Conservation (phyloP, 1,140 invertebrate genomes). For the Polyergus mexicanus region DNA sequence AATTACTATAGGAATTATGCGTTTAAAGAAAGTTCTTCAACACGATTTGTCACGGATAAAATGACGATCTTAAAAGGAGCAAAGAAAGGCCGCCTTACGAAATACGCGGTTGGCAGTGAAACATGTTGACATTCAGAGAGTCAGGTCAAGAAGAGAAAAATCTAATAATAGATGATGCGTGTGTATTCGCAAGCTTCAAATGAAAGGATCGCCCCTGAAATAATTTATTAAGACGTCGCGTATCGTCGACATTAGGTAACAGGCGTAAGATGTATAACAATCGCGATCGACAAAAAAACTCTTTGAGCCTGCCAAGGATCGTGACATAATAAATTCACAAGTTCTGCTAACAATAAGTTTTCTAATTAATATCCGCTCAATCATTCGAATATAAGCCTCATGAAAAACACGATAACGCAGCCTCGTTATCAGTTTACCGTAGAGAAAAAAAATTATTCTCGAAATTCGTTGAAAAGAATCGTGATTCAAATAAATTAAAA, state of each 20-base stretch:
- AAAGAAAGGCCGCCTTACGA: not conserved
- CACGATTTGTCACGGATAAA: not conserved
- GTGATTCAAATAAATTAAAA: not conserved
- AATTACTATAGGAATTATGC: not conserved
- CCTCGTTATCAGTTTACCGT: not conserved
- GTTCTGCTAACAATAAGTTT: not conserved
- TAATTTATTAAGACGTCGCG: conserved; percentile 73
- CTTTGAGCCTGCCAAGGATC: conserved; percentile 58
- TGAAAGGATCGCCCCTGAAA: conserved; percentile 69
- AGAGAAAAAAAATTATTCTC: not conserved
- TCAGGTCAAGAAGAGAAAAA: conserved; percentile 1
- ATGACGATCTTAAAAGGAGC: not conserved
- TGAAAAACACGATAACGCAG: not conserved
- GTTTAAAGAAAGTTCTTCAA: not conserved
- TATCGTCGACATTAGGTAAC: conserved; percentile 78
- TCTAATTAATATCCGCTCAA: not conserved
- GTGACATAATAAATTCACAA: conserved; percentile 21
- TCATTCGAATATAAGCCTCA: conserved; percentile 6
- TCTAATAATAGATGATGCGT: conserved; percentile 58
- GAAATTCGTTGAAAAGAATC: not conserved
- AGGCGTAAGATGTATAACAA: conserved; percentile 69
- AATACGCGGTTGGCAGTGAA: not conserved
- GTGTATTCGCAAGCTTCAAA: not conserved
- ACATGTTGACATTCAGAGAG: not conserved
- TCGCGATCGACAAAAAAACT: conserved; percentile 50